Evolutionary conservation across 2,113 vertebrate genomes (phyloP), one percentile per base, ranked within the genome.

Genomic region (Paramisgurnus dabryanus): DNA sequence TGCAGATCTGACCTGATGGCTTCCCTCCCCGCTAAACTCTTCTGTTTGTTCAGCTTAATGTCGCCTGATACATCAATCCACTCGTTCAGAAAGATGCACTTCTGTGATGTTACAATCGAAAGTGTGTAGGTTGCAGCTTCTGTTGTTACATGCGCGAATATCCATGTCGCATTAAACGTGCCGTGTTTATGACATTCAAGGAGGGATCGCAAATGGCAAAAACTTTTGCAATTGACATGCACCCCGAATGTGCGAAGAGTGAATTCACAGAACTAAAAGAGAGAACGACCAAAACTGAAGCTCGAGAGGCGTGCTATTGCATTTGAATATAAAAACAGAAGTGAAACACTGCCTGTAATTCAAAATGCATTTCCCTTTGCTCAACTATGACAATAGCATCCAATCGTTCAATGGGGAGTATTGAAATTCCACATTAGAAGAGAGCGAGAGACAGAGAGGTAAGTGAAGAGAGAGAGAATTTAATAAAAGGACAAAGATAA

Each of bases 311-410:
- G 15, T 57, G 75, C 43, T 60, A 64, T 77, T 81, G 80, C 64
- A 63, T 87, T 82, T 64, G 41, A 68, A 74, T 73, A 13, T 60
- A 72, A 78, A 71, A 80, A 66, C 58, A 66, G 50, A 64, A 18
- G 39, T 50, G 61, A 65, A 73, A 77, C 57, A 65, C 66, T 41
- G 45, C 65, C 43, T 49, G 49, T 77, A 58, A 77, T 80, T 72
- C 63, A 67, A 70, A 80, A 77, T 57, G 57, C 53, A 71, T 53
- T 73, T 81, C 45, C 55, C 68, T 78, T 43, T 68, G 34, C 73
- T 81, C 53, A 78, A 80, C 76, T 81, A 68, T 69, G 69, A 79
- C 83, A 78, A 67, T 75, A 73, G 77, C 75, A 81, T 53, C 45
- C 47, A 66, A 67, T 67, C 79, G 74, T 39, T 18, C 79, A 80